Evolutionary conservation across 2,113 vertebrate genomes (phyloP).

Genomic region (Marmota flaviventris): DNA sequence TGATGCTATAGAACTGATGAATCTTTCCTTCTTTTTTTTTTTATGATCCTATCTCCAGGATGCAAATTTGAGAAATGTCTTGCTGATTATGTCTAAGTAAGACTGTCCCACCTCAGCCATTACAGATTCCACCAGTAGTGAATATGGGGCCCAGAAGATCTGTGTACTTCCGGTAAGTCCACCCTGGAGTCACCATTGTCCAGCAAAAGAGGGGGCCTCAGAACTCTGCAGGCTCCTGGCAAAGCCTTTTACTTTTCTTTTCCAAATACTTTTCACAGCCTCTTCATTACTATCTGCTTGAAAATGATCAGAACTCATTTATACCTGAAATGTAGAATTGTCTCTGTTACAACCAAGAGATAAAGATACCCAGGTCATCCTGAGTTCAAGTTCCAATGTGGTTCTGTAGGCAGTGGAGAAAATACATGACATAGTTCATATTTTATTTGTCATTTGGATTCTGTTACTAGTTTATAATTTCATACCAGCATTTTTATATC

Average conservation of each 20-base stretch:
- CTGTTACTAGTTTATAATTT: background rate
- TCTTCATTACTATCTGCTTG: background rate
- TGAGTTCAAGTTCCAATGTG: background rate
- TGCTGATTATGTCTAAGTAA: background rate
- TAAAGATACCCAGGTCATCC: background rate
- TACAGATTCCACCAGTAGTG: background rate
- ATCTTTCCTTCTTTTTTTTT: background rate
- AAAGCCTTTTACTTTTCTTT: background rate
- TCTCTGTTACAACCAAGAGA: background rate
- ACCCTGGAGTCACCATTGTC: background rate
- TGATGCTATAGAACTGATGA: background rate
- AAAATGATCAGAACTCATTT: background rate
- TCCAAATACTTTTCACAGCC: background rate
- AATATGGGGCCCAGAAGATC: background rate
- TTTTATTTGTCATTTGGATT: background rate
- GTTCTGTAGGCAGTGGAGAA: background rate
- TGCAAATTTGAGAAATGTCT: background rate
- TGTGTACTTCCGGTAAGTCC: background rate
- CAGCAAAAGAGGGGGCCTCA: background rate
- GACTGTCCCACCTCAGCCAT: background rate
- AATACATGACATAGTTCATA: background rate
- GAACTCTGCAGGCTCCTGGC: background rate
- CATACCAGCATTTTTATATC: background rate
- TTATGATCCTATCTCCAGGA: background rate
- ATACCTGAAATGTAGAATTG: background rate